These are phyloP conservation scores for Bombus superbus DNA, from an alignment of 1,140 invertebrate species.

Conservation along the genomic window DNA sequence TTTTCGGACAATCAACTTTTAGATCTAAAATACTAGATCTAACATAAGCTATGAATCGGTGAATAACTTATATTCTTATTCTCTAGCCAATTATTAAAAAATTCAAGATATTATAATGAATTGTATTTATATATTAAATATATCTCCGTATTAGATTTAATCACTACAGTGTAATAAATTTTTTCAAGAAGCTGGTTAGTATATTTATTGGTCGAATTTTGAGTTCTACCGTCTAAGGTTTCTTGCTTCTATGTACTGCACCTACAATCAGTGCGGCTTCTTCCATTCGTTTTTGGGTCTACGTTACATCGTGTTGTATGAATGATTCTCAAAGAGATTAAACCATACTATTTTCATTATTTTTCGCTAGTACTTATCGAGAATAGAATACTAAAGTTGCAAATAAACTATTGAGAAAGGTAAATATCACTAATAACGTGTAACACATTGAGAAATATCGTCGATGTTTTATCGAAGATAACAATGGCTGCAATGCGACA, in stretches of 20 bases:
- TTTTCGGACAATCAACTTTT: neutral
- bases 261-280: slow-evolving; percentile 35
- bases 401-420: slow-evolving; percentile 14
- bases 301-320: slow-evolving; percentile 6
- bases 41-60: neutral
- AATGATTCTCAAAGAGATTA: neutral
- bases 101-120: too few relatives aligned
- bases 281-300: slow-evolving; percentile 43
- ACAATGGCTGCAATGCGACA: slow-evolving; percentile 65
- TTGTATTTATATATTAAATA: neutral
- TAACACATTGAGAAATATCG: neutral
- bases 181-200: neutral
- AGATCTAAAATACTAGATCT: neutral
- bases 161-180: neutral
- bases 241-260: slow-evolving; percentile 20
- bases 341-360: slow-evolving; percentile 27
- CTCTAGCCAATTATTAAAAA: neutral
- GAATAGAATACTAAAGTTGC: neutral
- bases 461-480: slow-evolving; percentile 33
- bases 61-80: neutral
- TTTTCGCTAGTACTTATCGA: neutral
- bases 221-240: slow-evolving; percentile 23
- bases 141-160: neutral
- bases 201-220: neutral
- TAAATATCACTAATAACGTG: slow-evolving; percentile 10